Percentiles rank a stretch among this genome's conserved stretches.
Conservation (phyloP, 2,113 vertebrate genomes). For the Chamaetylas fuelleborni region DNA sequence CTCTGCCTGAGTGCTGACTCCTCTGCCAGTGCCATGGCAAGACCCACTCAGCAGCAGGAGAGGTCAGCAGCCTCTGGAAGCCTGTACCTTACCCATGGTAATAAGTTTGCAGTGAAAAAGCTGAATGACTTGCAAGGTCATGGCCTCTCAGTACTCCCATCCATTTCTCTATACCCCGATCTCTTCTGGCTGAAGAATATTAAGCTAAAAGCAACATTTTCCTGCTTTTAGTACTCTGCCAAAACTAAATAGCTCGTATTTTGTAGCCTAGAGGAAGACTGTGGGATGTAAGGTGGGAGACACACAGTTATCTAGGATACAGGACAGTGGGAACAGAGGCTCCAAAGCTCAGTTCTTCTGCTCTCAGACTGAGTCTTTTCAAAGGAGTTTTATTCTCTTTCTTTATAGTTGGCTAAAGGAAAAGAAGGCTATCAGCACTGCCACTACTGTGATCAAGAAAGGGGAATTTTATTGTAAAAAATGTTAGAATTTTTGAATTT, state of each 20-base stretch:
- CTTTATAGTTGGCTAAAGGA: background rate
- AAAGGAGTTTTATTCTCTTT: background rate
- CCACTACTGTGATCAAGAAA: background rate
- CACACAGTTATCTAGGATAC: fast-evolving
- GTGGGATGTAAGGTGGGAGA: background rate
- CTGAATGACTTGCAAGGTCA: background rate
- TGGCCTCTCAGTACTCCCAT: background rate
- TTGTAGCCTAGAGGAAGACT: background rate
- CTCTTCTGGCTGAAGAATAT: background rate
- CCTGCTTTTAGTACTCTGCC: background rate
- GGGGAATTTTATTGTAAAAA: background rate
- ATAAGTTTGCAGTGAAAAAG: background rate
- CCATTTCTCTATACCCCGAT: background rate
- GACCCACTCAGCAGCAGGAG: background rate
- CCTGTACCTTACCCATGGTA: fast-evolving
- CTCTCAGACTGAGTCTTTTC: background rate
- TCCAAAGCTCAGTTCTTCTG: background rate
- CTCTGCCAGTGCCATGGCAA: background rate
- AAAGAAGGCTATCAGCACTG: background rate
- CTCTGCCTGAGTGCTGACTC: background rate
- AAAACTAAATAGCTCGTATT: background rate
- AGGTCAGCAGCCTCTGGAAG: background rate
- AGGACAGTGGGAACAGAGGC: background rate
- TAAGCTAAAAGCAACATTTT: background rate
- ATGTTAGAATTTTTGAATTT: background rate